Conservation (phyloP, 64 coral and sea anemone genomes). For the Montipora foliosa region DNA sequence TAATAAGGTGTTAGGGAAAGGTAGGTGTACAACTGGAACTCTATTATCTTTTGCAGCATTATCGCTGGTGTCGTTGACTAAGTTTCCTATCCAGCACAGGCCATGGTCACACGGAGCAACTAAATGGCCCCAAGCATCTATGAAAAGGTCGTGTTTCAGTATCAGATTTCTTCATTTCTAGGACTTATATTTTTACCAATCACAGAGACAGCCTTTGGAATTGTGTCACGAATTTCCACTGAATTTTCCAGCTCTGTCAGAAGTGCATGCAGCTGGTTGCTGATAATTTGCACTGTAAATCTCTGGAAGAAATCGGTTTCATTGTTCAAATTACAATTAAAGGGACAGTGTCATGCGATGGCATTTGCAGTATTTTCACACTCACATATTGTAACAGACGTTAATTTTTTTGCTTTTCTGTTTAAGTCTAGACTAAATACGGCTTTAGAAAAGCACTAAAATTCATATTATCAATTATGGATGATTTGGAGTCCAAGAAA, state of each 20-base stretch:
- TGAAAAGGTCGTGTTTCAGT: conserved; percentile 1
- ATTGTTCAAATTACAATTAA: background rate
- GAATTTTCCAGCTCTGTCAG: conserved; percentile 14
- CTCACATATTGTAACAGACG: no score
- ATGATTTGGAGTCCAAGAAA: no score
- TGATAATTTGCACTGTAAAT: conserved; percentile 1
- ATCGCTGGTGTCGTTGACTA: background rate
- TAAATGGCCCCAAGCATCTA: conserved; percentile 7
- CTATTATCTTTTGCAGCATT: background rate
- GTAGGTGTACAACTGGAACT: background rate
- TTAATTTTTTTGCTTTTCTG: no score
- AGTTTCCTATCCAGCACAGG: conserved; percentile 12
- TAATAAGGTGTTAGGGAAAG: background rate
- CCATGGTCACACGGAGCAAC: background rate
- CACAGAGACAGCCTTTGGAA: conserved; percentile 14
- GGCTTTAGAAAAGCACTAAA: no score
- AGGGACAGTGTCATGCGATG: no score
- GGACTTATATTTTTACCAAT: conserved; percentile 14
- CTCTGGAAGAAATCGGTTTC: conserved; percentile 1
- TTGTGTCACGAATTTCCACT: background rate
- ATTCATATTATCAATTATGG: no score
- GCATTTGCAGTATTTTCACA: no score
- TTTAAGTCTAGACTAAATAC: no score
- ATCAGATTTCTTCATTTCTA: background rate
- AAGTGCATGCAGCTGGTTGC: conserved; percentile 1